phyloP scores from a whole-genome alignment of 2,113 vertebrate genomes.

The Hippoglossus stenolepis region DNA sequence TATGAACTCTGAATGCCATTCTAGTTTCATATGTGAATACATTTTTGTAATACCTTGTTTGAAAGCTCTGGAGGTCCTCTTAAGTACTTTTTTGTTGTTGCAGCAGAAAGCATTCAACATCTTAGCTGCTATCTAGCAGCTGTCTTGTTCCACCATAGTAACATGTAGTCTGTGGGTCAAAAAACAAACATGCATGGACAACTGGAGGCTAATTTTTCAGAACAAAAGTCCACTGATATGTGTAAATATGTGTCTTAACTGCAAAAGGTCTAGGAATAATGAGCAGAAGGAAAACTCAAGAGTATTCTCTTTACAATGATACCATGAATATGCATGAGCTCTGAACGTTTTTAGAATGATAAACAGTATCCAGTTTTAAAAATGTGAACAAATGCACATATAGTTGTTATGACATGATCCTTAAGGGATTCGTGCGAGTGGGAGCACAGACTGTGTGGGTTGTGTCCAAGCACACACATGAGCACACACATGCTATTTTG shows the following conservation, averaged over 20 bases:
- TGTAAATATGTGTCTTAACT: neutral
- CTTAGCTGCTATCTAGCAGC: neutral
- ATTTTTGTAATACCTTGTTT: neutral
- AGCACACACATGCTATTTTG: neutral
- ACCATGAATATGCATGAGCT: neutral
- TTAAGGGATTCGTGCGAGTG: neutral
- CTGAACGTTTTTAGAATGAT: neutral
- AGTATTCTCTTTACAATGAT: neutral
- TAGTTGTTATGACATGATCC: neutral
- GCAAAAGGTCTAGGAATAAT: neutral
- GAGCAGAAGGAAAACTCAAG: neutral
- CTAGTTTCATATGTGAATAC: neutral
- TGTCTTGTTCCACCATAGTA: neutral
- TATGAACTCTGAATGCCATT: no score
- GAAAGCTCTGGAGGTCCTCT: no score
- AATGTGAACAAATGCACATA: neutral
- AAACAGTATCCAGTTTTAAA: neutral
- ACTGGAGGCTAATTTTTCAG: neutral
- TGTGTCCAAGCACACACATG: neutral
- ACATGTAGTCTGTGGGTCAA: neutral
- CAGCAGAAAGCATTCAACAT: neutral
- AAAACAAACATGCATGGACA: neutral
- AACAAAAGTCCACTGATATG: neutral
- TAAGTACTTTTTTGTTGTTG: neutral
- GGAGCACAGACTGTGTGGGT: neutral